Base-by-base conservation (phyloP, 2,797 vertebrate genomes). In the Percopsis omiscomaycus region DNA sequence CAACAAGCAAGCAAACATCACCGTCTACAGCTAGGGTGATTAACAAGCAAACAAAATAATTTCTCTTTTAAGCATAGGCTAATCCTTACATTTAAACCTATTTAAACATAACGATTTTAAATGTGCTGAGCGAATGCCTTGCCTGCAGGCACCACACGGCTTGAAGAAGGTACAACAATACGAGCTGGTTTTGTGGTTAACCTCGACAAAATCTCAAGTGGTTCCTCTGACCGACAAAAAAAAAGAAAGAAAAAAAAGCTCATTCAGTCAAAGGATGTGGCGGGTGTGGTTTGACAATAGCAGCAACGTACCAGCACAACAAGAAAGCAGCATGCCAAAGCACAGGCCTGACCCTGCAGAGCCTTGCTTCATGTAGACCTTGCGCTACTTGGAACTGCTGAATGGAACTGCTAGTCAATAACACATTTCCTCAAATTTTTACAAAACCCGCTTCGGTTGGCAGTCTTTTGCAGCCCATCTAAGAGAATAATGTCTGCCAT, bases 121-220 rank as follows among this genome's bases (percentile, higher is more conserved):
- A 55, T 37, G 29, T 5, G 37, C 4, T 9, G 62, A 47, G 70
- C 64, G 47, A 11, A 66, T 47, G 69, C 66, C 57, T 59, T 4
- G 54, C 58, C 55, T 55, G 47, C 32, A 22, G 55, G 30, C 15
- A 63, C 29, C 50, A 27, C 53, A 64, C 16, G 56, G 55, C 30
- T 69, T 52, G 48, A 71, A 59, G 42, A 67, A 53, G 63, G 50
- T 32, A 58, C 60, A 73, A 61, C 60, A 74, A 77, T 52, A 60
- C 8, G 29, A 59, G 45, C 27, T 57, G 37, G 64, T 61, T 61
- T 71, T 73, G 69, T 58, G 66, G 78, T 77, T 67, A 74, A 64
- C 59, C 66, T 48, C 57, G 53, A 73, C 67, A 67, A 70, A 72
- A 57, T 29, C 55, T 61, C 64, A 55, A 58, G 54, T 55, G 59